phyloP scores from a whole-genome alignment of 2,113 vertebrate genomes.

The Stegostoma tigrinum region DNA sequence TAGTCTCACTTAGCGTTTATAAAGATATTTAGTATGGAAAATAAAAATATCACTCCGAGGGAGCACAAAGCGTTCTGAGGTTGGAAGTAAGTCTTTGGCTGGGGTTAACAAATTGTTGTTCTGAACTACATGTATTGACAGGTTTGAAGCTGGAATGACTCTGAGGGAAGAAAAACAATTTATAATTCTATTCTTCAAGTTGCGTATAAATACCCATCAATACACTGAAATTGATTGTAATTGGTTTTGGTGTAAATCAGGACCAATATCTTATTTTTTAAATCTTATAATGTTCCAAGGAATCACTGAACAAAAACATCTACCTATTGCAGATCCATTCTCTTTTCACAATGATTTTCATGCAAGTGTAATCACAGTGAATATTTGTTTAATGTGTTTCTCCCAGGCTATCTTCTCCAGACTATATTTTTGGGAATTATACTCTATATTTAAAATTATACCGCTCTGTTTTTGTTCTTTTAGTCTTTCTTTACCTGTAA shows the following conservation, averaged over 20 bases:
- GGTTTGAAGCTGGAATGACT: not conserved
- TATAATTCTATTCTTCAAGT: not conserved
- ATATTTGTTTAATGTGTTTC: not conserved
- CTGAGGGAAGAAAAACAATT: not conserved
- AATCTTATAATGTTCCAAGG: not conserved
- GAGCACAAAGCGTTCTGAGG: not conserved
- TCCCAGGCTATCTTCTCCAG: not conserved
- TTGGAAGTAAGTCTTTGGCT: not conserved
- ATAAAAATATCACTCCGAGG: not conserved
- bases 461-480: not conserved
- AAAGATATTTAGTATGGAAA: not conserved
- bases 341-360: not conserved
- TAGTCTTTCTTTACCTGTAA: constrained; percentile 2
- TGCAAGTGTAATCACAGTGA: not conserved
- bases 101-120: not conserved
- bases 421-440: not conserved
- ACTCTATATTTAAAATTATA: not conserved
- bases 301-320: not conserved
- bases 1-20: not conserved
- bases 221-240: not conserved
- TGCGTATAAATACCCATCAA: not conserved
- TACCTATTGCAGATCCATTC: not conserved
- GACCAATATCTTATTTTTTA: not conserved
- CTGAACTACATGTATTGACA: not conserved
- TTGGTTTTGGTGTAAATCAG: not conserved